These are phyloP conservation scores for Catocala fraxini DNA, from an alignment of 2,888 invertebrate genomes.

Conservation along the genomic window DNA sequence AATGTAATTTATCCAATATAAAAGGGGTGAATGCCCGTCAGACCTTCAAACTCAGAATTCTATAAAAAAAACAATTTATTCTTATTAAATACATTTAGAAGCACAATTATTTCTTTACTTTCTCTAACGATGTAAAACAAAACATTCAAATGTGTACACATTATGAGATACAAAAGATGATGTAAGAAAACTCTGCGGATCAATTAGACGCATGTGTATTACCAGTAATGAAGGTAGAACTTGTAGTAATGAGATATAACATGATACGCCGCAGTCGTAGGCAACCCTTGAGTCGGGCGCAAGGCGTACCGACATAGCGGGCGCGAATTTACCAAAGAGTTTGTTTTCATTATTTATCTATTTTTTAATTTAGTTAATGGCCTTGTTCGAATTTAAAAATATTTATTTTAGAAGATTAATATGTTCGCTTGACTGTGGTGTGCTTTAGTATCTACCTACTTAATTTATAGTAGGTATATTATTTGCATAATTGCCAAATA, in stretches of 20 bases:
- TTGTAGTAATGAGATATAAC: slow-evolving; percentile 71
- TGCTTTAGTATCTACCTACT: too few relatives aligned
- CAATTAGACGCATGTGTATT: slow-evolving; percentile 55
- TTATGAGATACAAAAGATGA: slow-evolving; percentile 18
- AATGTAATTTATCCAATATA: too few relatives aligned
- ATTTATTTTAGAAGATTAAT: too few relatives aligned
- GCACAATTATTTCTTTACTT: not conserved
- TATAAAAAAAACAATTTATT: too few relatives aligned
- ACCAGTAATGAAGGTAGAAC: slow-evolving; percentile 58
- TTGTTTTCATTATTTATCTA: not conserved
- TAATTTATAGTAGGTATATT: too few relatives aligned
- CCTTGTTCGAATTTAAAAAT: too few relatives aligned
- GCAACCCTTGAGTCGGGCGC: slow-evolving; percentile 37
- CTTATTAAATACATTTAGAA: not conserved
- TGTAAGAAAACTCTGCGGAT: slow-evolving; percentile 55
- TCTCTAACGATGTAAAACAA: slow-evolving; percentile 7
- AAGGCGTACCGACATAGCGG: slow-evolving; percentile 44
- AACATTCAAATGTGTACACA: slow-evolving; percentile 6
- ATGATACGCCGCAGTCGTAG: slow-evolving; percentile 58
- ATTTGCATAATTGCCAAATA: too few relatives aligned
- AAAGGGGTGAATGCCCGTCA: too few relatives aligned
- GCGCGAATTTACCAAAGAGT: too few relatives aligned
- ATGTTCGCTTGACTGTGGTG: too few relatives aligned
- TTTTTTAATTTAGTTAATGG: not conserved
- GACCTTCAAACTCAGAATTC: too few relatives aligned